Percentiles rank a stretch among this genome's conserved stretches.
Conservation (phyloP, 2,797 vertebrate species). For the Eleutherodactylus coqui region DNA sequence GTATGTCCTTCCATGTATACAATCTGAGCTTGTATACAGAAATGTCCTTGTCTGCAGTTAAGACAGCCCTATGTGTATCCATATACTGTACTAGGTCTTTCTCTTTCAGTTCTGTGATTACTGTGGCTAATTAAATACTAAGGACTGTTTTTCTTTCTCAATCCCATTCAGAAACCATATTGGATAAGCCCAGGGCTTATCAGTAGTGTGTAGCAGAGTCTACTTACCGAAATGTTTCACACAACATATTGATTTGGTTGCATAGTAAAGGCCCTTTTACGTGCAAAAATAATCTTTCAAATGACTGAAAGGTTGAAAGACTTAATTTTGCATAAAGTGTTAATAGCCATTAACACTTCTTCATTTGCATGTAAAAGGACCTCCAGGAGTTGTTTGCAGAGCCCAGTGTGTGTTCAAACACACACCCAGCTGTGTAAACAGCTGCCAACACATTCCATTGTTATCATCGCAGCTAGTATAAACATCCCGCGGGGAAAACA, state of each 20-base stretch:
- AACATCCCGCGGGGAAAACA: no score
- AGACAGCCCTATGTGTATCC: not conserved
- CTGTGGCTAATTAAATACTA: not conserved
- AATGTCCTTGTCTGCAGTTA: not conserved
- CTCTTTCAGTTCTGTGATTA: not conserved
- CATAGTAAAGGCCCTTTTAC: no score
- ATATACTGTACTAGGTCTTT: not conserved
- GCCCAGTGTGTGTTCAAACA: no score
- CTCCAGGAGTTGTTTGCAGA: no score
- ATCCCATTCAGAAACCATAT: not conserved
- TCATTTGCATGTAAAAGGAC: no score
- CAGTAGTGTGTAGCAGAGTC: not conserved
- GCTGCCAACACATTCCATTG: no score
- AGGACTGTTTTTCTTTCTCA: not conserved
- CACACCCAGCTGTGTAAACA: no score
- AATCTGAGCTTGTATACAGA: not conserved
- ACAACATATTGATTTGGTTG: not conserved
- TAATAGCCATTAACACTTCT: no score
- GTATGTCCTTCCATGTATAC: not conserved
- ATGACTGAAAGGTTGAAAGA: no score
- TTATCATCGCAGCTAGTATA: no score
- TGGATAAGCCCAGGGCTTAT: not conserved
- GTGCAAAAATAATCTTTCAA: no score
- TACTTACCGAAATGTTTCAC: not conserved
- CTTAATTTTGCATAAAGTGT: no score